A percentile compares a stretch with the other conserved stretches of the same genome.
phyloP scores from a whole-genome alignment of 2,888 invertebrate genomes.

The Lysandra bellargus region DNA sequence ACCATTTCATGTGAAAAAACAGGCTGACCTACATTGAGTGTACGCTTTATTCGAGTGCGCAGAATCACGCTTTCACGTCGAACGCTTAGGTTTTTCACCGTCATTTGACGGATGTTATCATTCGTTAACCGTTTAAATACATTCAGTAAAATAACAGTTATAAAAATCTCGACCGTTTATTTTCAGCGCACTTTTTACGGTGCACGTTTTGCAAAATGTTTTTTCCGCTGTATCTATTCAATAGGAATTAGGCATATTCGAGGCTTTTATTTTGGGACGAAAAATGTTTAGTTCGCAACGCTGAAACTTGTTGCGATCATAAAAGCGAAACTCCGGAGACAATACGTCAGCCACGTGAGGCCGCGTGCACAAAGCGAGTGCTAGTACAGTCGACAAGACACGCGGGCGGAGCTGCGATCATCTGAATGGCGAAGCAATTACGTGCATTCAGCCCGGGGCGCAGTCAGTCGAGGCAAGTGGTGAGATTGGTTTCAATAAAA shows the following conservation, averaged over 20 bases:
- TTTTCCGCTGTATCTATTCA: slow-evolving; percentile 40
- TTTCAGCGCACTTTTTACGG: slow-evolving; percentile 40
- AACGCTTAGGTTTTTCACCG: slow-evolving; percentile 17
- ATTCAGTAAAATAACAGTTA: slow-evolving; percentile 52
- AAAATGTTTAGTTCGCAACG: slow-evolving; percentile 45
- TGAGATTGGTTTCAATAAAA: slow-evolving; percentile 80
- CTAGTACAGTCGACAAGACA: slow-evolving; percentile 72
- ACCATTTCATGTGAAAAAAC: neutral
- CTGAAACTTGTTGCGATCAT: slow-evolving; percentile 60
- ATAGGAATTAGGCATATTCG: slow-evolving; percentile 45
- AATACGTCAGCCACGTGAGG: slow-evolving; percentile 68
- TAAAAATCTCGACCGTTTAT: slow-evolving; percentile 46
- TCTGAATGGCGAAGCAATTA: slow-evolving; percentile 79
- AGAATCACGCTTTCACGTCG: neutral
- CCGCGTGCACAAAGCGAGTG: slow-evolving; percentile 66
- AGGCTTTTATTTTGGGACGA: slow-evolving; percentile 42
- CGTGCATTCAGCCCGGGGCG: slow-evolving; percentile 70
- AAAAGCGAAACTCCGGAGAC: slow-evolving; percentile 61
- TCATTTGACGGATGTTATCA: slow-evolving; percentile 20
- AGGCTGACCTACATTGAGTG: neutral
- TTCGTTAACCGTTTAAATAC: slow-evolving; percentile 55
- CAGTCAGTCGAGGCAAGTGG: slow-evolving; percentile 74
- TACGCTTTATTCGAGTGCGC: neutral
- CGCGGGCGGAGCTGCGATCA: slow-evolving; percentile 69
- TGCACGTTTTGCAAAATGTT: neutral